Evolutionary conservation across 2,888 invertebrate genomes (phyloP).

Genomic region (Conomelus anceps): DNA sequence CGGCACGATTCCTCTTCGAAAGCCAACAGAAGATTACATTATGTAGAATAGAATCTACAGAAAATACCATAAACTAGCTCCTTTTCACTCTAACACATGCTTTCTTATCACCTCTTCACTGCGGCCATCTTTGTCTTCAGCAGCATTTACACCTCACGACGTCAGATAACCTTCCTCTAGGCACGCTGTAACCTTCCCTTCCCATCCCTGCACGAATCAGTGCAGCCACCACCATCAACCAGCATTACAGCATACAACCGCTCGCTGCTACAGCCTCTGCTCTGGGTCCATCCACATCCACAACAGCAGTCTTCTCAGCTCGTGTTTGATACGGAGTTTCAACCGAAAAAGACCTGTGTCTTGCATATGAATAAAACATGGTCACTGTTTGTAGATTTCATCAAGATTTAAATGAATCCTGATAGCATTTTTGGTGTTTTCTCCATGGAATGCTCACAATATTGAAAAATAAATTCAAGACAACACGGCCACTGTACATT

Average conservation of each 20-base stretch:
- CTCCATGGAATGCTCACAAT: no score
- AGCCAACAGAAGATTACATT: neutral
- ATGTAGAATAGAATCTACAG: neutral
- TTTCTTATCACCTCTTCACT: neutral
- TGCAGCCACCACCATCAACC: no score
- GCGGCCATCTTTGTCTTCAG: neutral
- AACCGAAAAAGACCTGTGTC: neutral
- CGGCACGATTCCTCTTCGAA: neutral
- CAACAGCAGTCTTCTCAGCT: neutral
- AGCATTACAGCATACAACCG: neutral
- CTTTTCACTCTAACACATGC: neutral
- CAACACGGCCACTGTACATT: no score
- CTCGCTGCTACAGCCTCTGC: neutral
- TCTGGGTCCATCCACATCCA: neutral
- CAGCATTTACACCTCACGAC: neutral
- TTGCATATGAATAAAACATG: neutral
- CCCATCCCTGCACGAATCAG: neutral
- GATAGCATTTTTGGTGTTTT: no score
- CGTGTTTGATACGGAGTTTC: neutral
- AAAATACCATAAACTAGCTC: neutral
- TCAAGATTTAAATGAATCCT: no score
- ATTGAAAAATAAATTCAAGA: no score
- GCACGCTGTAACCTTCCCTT: neutral
- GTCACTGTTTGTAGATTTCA: neutral
- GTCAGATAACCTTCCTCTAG: neutral